Base-by-base conservation (phyloP, 2,888 invertebrate species). In the Petrolisthes cinctipes region DNA sequence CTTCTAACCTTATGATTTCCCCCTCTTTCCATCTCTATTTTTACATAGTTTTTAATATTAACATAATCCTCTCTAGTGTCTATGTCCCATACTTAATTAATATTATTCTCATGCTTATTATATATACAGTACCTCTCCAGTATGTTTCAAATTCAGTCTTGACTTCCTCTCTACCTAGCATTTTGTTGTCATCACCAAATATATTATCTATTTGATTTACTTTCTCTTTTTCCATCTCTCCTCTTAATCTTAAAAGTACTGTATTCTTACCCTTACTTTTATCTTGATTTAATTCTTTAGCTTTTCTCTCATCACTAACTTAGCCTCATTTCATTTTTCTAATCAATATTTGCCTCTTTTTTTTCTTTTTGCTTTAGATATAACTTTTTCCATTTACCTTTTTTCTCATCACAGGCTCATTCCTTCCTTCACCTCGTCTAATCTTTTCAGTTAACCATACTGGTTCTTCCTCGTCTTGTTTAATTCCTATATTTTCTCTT, bases 91-190 rank as follows among this genome's bases (percentile, higher is more conserved):
- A 71, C 71, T 71, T 71, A 17, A n/a, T 71, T 71, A 71, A 71
- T 71, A 5, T 71, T 71, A 71, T 71, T 71, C 17, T 71, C 71
- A 17, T 71, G 71, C 17, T 71, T 71, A 7, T 14, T 14, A 17
- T 71, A 71, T 71, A 71, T n/a, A n/a, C n/a, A n/a, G n/a, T 5
- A 71, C 17, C 71, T 7, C 71, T 71, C 71, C 71, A 71, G 71
- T 71, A 71, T 5, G 5, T 14, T 20, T 71, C 17, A 71, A 71
- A 5, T 17, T 71, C 71, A 7, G 71, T 5, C 17, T 5, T 71
- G 20, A 71, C 71, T 17, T 14, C 17, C 17, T 71, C 71, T 71
- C 71, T 71, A 71, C 17, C 71, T 14, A 71, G 71, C 71, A n/a
- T 71, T 5, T 14, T 14, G 20, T 71, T 71, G n/a, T n/a, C n/a